Conservation (phyloP, 1,140 invertebrate species). For the Cyclargus thomasi region DNA sequence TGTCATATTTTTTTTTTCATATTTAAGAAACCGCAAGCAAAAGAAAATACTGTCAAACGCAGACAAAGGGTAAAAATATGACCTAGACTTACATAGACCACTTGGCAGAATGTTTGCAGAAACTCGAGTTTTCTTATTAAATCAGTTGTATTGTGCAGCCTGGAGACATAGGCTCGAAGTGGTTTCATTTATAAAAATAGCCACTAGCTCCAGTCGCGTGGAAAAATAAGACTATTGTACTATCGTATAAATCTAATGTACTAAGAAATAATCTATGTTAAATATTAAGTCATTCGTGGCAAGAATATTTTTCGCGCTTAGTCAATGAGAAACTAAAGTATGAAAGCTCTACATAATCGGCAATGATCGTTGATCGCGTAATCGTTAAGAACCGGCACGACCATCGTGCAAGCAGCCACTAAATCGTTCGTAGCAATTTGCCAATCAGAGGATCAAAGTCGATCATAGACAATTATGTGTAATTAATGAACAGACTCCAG, state of each 20-base stretch:
- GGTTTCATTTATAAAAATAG: conserved; percentile 4
- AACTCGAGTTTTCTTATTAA: not conserved
- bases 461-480: too few relatives aligned
- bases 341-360: too few relatives aligned
- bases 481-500: too few relatives aligned
- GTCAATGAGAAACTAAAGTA: not conserved
- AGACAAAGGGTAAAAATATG: not conserved
- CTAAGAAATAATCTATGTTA: not conserved
- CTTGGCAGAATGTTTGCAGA: conserved; percentile 1
- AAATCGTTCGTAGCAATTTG: too few relatives aligned
- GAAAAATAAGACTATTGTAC: not conserved
- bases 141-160: conserved; percentile 5
- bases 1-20: too few relatives aligned
- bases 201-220: not conserved
- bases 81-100: conserved; percentile 1
- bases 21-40: not conserved
- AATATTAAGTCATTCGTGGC: not conserved
- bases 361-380: too few relatives aligned
- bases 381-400: too few relatives aligned
- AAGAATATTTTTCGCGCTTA: not conserved
- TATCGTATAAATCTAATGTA: not conserved
- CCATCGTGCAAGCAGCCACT: too few relatives aligned
- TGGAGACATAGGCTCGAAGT: not conserved
- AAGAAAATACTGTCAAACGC: not conserved
- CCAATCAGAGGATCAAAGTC: too few relatives aligned